Base-by-base conservation (phyloP, 2,113 vertebrate genomes). In the Pao palembangensis region DNA sequence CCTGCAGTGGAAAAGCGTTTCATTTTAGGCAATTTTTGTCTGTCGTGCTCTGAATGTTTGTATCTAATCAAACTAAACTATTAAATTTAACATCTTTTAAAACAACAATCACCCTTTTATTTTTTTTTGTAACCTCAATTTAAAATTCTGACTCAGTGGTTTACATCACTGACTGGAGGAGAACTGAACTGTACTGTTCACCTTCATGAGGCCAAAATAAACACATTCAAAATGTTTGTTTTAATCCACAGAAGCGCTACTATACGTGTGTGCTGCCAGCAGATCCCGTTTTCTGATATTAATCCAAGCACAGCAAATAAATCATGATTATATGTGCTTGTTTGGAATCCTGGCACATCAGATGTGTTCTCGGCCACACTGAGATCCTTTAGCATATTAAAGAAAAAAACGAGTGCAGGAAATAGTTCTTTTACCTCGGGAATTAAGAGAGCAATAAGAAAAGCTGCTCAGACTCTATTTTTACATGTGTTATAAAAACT, bases 251-350 rank as follows among this genome's bases (percentile, higher is more conserved):
- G 57, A 68, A 43, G 14, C 15, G 13, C 53, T 75, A 38, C 19
- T 18, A 14, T 41, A 56, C 28, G 8, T 8, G 28, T 6, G 48
- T 50, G 28, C 46, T 14, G 4, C 51, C 19, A 41, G 60, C 60
- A 58, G 63, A 56, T 71, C 25, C 60, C 23, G 31, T 16, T 47
- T 59, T 23, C 25, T 70, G 52, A 18, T 51, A 48, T 70, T 59
- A 52, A 38, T 58, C 44, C 15, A 48, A 58, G 34, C 14, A 12
- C 16, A 57, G 64, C 21, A 31, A 51, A 59, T 68, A 65, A 62
- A 59, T 69, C 28, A 48, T 20, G 18, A 46, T 31, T 48, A 46
- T 8, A 48, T 44, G 48, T 57, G 49, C 31, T 49, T 52, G 67
- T 16, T 15, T 52, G 1, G 48, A 10, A 7, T n/a, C 28, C 59